Evolutionary conservation across 2,888 invertebrate species (phyloP).

Genomic region (Serripes groenlandicus): DNA sequence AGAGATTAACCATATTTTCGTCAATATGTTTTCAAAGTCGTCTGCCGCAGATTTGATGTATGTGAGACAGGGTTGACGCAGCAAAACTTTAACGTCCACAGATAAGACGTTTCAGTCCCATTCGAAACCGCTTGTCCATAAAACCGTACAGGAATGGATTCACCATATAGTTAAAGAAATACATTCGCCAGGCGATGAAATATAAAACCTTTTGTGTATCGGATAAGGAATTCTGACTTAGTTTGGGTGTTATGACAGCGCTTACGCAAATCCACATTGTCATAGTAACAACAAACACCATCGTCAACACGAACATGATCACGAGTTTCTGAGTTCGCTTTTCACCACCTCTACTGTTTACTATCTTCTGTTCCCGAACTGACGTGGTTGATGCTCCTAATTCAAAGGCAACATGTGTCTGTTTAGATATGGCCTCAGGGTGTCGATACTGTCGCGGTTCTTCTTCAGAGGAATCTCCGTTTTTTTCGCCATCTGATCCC

Average conservation of each 20-base stretch:
- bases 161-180: conserved; percentile 9
- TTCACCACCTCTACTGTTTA: background rate
- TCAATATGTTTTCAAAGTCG: no score
- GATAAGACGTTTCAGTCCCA: background rate
- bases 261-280: background rate
- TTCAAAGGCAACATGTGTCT: background rate
- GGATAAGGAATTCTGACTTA: background rate
- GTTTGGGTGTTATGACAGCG: background rate
- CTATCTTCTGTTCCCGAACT: background rate
- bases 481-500: background rate
- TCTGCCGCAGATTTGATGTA: no score
- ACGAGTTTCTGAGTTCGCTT: background rate
- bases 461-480: no score
- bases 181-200: conserved; percentile 6
- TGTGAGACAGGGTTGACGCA: no score
- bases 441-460: no score
- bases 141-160: conserved; percentile 16
- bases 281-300: conserved; percentile 19
- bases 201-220: background rate
- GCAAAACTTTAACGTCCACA: conserved; percentile 13
- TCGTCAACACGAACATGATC: conserved; percentile 7
- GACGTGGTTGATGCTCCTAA: background rate
- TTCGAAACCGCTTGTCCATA: conserved; percentile 4
- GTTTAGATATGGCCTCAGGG: background rate
- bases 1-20: no score